These are phyloP conservation scores for Eumacrocentrus americanus DNA, from an alignment of 2,888 invertebrate genomes.

Conservation along the genomic window DNA sequence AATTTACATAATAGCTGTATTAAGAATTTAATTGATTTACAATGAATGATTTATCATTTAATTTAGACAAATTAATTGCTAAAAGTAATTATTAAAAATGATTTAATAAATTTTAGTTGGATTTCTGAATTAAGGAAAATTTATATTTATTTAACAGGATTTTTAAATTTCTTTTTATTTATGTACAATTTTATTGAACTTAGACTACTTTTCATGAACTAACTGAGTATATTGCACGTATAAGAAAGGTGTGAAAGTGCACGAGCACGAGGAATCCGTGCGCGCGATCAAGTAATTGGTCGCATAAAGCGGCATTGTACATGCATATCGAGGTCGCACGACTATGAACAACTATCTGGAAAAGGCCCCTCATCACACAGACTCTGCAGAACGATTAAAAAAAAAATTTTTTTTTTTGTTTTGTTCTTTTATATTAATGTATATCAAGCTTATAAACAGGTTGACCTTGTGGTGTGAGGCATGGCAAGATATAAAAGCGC, in stretches of 20 bases:
- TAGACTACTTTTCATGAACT: neutral
- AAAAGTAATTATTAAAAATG: no score
- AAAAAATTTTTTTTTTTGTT: neutral
- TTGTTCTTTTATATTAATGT: neutral
- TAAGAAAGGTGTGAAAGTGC: conserved; percentile 42
- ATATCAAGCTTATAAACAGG: neutral
- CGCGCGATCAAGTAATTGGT: conserved; percentile 37
- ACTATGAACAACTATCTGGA: conserved; percentile 30
- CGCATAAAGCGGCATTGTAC: conserved; percentile 31
- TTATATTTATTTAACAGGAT: no score
- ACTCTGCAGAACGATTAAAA: neutral
- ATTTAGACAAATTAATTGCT: no score
- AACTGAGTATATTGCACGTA: conserved; percentile 22
- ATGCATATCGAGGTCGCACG: conserved; percentile 41
- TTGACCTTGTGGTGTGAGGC: conserved; percentile 8
- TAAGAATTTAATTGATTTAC: no score
- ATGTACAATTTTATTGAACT: neutral
- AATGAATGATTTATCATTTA: no score
- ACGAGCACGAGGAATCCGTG: conserved; percentile 37
- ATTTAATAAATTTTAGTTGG: no score
- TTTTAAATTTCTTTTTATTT: neutral
- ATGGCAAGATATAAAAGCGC: neutral
- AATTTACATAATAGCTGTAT: no score
- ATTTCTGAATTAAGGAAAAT: no score
- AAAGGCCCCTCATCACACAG: conserved; percentile 30